Base-by-base conservation (phyloP, 30 jellyfish, hydroid and myxozoan species). In the Sanderia malayensis region DNA sequence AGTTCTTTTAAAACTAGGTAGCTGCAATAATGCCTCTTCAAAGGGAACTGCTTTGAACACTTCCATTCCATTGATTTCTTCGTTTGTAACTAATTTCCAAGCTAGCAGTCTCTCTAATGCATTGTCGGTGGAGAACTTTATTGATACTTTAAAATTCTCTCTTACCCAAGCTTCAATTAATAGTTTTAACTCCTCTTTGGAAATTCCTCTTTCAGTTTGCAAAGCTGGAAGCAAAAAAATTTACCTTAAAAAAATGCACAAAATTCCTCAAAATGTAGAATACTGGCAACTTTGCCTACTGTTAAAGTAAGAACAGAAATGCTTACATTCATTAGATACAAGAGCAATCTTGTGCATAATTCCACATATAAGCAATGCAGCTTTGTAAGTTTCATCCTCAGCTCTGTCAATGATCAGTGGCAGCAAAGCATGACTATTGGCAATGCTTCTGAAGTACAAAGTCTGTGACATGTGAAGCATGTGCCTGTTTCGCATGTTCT, bases 321-420 rank as follows among this genome's bases (percentile, higher is more conserved):
- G n/a, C n/a, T n/a, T n/a, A n/a, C n/a, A n/a, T n/a, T n/a, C n/a
- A n/a, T n/a, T n/a, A n/a, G n/a, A n/a, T n/a, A n/a, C n/a, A n/a
- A n/a, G 55, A 6, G 55, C 15, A 6, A 18, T 20, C 26, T 21
- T 65, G 53, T 58, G 78, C 1, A 83, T 44, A 13, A 65, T 31
- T 8, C 74, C 74, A 58, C 41, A 67, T 8, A 68, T 59, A 1
- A 85, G 77, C 13, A 85, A 53, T 13, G 92, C 76, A 6, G 80
- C 31, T 53, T 85, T 85, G 69, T 61, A 85, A 7, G 71, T 31
- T 69, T 85, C 95, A 60, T 85, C 95, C 67, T 85, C 95, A 10
- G 95, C 90, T n/a, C 95, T 61, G 60, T 85, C 95, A 41, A 87
- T 47, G 31, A 85, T 75, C 61, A 85, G 71, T 18, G 95, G 57